Evolutionary conservation across 1,140 invertebrate species (phyloP).

Genomic region (Bombus affinis): DNA sequence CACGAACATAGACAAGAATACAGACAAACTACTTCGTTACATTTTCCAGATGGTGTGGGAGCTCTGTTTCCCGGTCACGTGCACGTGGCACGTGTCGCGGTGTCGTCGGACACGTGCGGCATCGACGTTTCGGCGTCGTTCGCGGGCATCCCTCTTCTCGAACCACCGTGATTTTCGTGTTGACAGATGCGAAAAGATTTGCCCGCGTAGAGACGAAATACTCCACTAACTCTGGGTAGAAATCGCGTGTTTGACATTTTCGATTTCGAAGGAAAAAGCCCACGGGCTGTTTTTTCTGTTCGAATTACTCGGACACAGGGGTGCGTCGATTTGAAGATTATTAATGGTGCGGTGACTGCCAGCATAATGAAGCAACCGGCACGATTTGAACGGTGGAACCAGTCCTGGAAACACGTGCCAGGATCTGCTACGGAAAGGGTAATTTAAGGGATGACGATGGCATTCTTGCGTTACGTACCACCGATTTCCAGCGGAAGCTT

Average conservation of each 20-base stretch:
- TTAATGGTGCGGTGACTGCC: conserved; percentile 57
- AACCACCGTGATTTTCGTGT: conserved; percentile 56
- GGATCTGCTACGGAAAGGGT: conserved; percentile 1
- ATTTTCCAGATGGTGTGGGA: conserved; percentile 63
- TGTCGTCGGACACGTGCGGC: conserved; percentile 61
- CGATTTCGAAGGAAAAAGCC: conserved; percentile 22
- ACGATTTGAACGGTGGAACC: conserved; percentile 3
- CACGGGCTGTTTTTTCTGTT: conserved; percentile 35
- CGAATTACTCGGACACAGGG: conserved; percentile 44
- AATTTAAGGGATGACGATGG: conserved; percentile 33
- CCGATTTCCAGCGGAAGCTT: not conserved
- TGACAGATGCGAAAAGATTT: conserved; percentile 47
- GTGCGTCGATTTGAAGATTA: conserved; percentile 56
- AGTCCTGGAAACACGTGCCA: conserved; percentile 37
- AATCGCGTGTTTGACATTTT: conserved; percentile 23
- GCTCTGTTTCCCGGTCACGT: conserved; percentile 64
- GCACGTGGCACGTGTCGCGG: conserved; percentile 66
- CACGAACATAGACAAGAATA: conserved; percentile 23
- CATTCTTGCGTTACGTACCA: conserved; percentile 11
- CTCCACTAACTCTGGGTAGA: not conserved
- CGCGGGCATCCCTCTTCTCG: conserved; percentile 27
- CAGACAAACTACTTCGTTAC: conserved; percentile 38
- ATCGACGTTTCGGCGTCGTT: conserved; percentile 34
- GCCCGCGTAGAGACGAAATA: not conserved
- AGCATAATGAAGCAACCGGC: conserved; percentile 45